Evolutionary conservation across 2,797 vertebrate genomes (phyloP), one percentile per base, ranked within the genome.

Genomic region (Peromyscus aztecus): DNA sequence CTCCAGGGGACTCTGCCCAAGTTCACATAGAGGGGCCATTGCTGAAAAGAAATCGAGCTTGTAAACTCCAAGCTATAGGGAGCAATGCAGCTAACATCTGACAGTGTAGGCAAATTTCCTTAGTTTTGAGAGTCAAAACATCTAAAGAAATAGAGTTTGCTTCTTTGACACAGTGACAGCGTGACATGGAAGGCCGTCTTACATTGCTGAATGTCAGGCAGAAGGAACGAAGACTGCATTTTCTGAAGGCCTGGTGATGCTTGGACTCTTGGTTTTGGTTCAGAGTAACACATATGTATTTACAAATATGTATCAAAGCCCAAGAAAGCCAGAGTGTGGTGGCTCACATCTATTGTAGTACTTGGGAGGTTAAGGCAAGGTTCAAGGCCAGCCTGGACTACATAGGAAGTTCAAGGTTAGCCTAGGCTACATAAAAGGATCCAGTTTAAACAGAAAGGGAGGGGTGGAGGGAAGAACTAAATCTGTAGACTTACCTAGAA

Each of bases 21-120:
- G 4, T 86, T 94, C 67, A 95, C 37, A 43, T 75, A 93, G 65
- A 90, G 46, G 24, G 31, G 6, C 21, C 40, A 34, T 31, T 96
- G n/a, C 55, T 96, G 59, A 90, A 88, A 94, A 92, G 80, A 96
- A 96, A 85, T 31, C 65, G 19, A 93, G 69, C 63, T 83, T 83
- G 55, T 37, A 81, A 94, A 86, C 49, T 89, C 23, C 75, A 94
- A 61, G n/a, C 52, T 63, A 67, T 10, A 43, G 65, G 61, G 11
- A 63, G 65, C 77, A 94, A 65, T 13, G 19, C 85, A 95, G 85
- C 27, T 59, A 82, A 92, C 27, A 84, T 85, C 61, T 90, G 90
- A 92, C 52, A 40, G 71, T 29, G 10, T n/a, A 52, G 37, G 69
- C 43, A 82, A 57, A 93, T 89, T 71, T 76, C 59, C 94, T 91